Base-by-base conservation (phyloP, 2,888 invertebrate species). In the Isotomurus palustris region DNA sequence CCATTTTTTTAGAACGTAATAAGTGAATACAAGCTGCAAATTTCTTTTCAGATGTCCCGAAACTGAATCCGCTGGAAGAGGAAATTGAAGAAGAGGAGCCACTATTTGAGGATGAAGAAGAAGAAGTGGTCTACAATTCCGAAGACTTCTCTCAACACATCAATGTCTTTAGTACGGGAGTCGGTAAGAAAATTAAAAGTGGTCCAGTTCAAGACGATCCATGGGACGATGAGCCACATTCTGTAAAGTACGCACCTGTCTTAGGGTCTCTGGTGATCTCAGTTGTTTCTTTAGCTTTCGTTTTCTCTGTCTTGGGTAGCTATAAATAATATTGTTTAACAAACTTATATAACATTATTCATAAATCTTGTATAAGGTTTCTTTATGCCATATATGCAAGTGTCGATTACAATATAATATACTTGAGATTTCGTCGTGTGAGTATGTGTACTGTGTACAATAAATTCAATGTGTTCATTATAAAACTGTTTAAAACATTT, bases 201-300 rank as follows among this genome's bases (percentile, higher is more conserved):
- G 56, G 56, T 24, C 50, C 53, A 1, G 6, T 17, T 10, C 14
- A 35, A 1, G 45, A 43, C 1, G 57, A 61, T 25, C 61, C 61
- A 17, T 61, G 61, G 61, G 57, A 61, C 0, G 29, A 2, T 3
- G 47, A 53, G 22, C 19, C 53, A 5, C 3, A 27, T 1, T 6
- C 44, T 4, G 22, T 19, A 1, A 41, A 54, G 10, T 57, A 51
- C n/a, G n/a, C 38, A 27, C 61, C 54, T 17, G 3, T 58, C 1
- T 14, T 58, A 3, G 54, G 19, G 21, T 43, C 58, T n/a, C 6
- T 54, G 22, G 43, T 32, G 1, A 27, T 53, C 10, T 40, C 48
- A 2, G 17, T 22, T 25, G 17, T 48, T 1, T 40, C 27, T 32
- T 32, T 43, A 2, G 29, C 24, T 4, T 49, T 3, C 49, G 14